A percentile compares a stretch with the other conserved stretches of the same genome.
Evolutionary conservation across 2,888 invertebrate genomes (phyloP).

Genomic region (Galeruca laticollis): DNA sequence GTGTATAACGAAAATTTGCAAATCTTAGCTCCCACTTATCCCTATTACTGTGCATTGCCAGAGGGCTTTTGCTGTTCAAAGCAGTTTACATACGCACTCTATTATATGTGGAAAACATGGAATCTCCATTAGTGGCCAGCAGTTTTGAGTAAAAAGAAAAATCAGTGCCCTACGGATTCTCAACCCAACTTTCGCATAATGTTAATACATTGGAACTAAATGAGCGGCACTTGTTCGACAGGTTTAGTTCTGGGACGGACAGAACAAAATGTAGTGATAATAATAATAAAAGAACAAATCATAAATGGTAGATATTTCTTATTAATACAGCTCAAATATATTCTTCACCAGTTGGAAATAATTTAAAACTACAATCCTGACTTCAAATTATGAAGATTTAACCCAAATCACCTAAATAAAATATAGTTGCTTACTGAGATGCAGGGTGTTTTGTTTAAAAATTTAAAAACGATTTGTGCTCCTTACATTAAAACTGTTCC

Average conservation of each 20-base stretch:
- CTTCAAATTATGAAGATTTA: no score
- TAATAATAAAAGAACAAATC: no score
- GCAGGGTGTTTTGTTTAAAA: no score
- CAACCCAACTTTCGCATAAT: constrained; percentile 50
- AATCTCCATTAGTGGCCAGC: constrained; percentile 57
- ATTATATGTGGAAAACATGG: constrained; percentile 58
- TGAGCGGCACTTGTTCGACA: constrained; percentile 18
- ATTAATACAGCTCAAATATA: no score
- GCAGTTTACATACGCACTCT: constrained; percentile 55
- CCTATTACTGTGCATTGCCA: constrained; percentile 18
- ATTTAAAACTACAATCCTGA: no score
- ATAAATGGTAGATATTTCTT: no score
- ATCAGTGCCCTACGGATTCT: constrained; percentile 49
- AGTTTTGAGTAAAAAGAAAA: constrained; percentile 47
- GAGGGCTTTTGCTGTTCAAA: constrained; percentile 50
- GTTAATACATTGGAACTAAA: constrained; percentile 51
- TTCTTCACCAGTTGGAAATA: no score
- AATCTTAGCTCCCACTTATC: background rate
- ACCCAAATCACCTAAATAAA: no score
- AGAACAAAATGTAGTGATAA: no score
- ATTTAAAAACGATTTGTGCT: no score
- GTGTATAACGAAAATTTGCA: background rate
- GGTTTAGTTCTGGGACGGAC: background rate
- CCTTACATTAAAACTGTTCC: no score
- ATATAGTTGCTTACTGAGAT: no score